A percentile compares a stretch with the other conserved stretches of the same genome.
phyloP scores from a whole-genome alignment of 2,113 vertebrate species.

The Neotoma lepida region DNA sequence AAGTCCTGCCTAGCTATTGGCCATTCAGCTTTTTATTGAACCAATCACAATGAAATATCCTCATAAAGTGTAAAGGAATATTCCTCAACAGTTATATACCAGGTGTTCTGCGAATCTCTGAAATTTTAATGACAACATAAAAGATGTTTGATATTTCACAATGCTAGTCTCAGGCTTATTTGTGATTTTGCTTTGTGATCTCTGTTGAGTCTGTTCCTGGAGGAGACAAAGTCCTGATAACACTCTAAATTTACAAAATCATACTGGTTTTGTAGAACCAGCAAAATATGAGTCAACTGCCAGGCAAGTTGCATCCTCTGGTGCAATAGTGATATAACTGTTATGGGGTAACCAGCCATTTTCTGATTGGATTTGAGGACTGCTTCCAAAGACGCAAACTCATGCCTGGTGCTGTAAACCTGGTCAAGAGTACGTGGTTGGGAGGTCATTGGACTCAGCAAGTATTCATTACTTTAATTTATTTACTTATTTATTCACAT shows the following conservation, averaged over 20 bases:
- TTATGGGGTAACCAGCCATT: no score
- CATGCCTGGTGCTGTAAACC: no score
- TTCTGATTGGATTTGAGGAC: no score
- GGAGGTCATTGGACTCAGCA: background rate
- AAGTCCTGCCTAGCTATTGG: no score
- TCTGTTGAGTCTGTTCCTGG: background rate
- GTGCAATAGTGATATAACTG: background rate
- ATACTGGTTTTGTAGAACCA: background rate
- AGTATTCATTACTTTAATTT: no score
- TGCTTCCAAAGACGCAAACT: no score
- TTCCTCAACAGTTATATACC: no score
- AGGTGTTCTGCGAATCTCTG: background rate
- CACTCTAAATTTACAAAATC: background rate
- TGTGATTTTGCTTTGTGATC: background rate
- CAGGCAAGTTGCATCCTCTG: background rate
- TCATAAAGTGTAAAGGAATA: no score
- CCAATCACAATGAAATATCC: no score
- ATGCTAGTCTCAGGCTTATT: background rate
- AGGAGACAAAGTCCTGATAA: slow-evolving; percentile 11
- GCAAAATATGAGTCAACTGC: background rate
- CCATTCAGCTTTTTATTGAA: no score
- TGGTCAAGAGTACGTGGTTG: background rate
- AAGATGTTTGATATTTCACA: background rate
- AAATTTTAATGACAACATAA: slow-evolving; percentile 6
- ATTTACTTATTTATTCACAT: no score